These are phyloP conservation scores for Notodonta dromedarius DNA, from an alignment of 2,888 invertebrate species.

Conservation along the genomic window DNA sequence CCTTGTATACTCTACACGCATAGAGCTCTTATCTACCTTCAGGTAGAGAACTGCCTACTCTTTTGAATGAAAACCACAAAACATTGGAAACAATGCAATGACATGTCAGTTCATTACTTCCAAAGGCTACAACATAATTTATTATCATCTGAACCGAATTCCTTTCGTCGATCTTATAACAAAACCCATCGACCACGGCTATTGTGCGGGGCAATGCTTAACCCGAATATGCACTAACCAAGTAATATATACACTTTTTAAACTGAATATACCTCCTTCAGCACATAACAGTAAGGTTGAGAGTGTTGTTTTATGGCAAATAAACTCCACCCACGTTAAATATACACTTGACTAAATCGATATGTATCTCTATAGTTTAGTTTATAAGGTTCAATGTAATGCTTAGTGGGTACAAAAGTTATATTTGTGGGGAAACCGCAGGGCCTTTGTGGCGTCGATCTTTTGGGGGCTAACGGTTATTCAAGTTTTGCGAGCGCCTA, in stretches of 20 bases:
- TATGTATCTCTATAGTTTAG: background rate
- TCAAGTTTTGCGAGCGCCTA: slow-evolving; percentile 21
- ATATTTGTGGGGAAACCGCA: slow-evolving; percentile 10
- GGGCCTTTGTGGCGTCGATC: slow-evolving; percentile 21
- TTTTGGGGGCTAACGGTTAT: slow-evolving; percentile 23
- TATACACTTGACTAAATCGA: background rate
- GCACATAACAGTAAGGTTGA: background rate
- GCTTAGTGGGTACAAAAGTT: no score
- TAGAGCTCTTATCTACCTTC: background rate
- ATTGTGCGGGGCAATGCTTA: slow-evolving; percentile 5
- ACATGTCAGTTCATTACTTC: background rate
- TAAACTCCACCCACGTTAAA: background rate
- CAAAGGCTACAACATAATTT: background rate
- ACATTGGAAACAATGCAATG: background rate
- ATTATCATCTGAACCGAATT: slow-evolving; percentile 5
- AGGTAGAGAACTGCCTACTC: background rate
- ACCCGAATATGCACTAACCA: slow-evolving; percentile 10
- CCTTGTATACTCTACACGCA: no score
- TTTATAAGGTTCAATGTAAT: background rate
- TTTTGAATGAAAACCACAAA: background rate
- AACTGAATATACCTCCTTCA: background rate
- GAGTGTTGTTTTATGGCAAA: background rate
- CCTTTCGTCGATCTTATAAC: slow-evolving; percentile 4
- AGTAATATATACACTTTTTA: background rate
- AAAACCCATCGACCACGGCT: slow-evolving; percentile 3